Percentiles rank a stretch among this genome's conserved stretches.
Evolutionary conservation across 2,888 invertebrate genomes (phyloP).

Genomic region (Oasisia sp.): DNA sequence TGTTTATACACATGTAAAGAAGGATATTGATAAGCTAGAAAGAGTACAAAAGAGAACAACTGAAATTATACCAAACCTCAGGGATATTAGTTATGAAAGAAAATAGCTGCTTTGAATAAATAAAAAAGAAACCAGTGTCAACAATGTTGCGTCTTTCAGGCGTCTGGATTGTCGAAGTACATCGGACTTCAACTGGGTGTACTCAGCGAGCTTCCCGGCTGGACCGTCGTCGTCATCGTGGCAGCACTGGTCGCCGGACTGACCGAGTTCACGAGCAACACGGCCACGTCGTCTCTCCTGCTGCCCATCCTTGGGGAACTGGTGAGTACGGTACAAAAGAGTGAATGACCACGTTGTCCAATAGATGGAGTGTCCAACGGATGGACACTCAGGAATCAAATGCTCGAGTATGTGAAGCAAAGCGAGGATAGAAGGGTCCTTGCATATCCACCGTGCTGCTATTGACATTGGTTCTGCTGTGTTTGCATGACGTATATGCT

Average conservation of each 20-base stretch:
- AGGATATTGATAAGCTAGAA: too few relatives aligned
- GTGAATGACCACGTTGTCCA: neutral
- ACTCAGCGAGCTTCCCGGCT: slow-evolving; percentile 66
- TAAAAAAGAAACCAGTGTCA: neutral
- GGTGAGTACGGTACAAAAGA: slow-evolving; percentile 40
- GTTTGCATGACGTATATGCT: too few relatives aligned
- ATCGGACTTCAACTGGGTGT: slow-evolving; percentile 36
- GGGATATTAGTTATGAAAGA: too few relatives aligned
- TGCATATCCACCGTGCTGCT: neutral
- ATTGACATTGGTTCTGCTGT: too few relatives aligned
- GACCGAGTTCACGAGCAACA: slow-evolving; percentile 91
- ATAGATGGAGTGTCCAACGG: neutral
- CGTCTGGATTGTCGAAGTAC: slow-evolving; percentile 41
- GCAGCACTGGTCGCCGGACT: slow-evolving; percentile 81
- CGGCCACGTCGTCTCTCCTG: slow-evolving; percentile 87
- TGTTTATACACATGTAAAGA: neutral
- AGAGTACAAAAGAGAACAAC: too few relatives aligned
- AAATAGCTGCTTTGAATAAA: neutral
- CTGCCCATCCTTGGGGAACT: slow-evolving; percentile 75
- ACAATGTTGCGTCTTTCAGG: slow-evolving; percentile 28
- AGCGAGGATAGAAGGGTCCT: neutral
- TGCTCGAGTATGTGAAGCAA: neutral
- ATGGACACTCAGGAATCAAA: neutral
- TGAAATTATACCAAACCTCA: too few relatives aligned
- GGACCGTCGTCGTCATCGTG: slow-evolving; percentile 79